Evolutionary conservation across 2,888 invertebrate genomes (phyloP).

Genomic region (Ectemnius lituratus): DNA sequence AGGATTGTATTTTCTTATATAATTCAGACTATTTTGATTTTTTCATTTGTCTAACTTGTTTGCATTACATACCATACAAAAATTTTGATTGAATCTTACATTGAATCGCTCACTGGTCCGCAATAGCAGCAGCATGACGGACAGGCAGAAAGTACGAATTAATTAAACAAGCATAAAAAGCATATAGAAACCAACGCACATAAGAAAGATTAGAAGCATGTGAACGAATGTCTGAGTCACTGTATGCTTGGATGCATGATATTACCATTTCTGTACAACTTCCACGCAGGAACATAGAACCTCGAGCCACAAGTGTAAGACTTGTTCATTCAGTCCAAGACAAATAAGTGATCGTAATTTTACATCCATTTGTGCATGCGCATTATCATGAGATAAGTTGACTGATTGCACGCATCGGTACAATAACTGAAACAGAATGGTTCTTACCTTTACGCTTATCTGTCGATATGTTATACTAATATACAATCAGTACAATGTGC

Average conservation of each 20-base stretch:
- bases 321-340: slow-evolving; percentile 98
- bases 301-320: slow-evolving; percentile 98
- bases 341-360: slow-evolving; percentile 97
- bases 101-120: no score
- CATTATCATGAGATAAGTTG: slow-evolving; percentile 96
- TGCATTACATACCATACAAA: no score
- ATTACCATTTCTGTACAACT: slow-evolving; percentile 96
- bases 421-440: slow-evolving; percentile 80
- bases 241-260: background rate
- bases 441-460: slow-evolving; percentile 9
- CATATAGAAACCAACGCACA: slow-evolving; percentile 24
- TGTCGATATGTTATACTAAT: slow-evolving; percentile 1
- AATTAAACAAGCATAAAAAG: no score
- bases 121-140: no score
- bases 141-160: no score
- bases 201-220: slow-evolving; percentile 6
- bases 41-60: no score
- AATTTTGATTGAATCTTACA: no score
- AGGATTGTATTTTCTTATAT: no score
- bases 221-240: background rate
- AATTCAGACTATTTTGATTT: no score
- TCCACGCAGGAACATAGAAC: slow-evolving; percentile 96
- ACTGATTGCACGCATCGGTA: slow-evolving; percentile 97
- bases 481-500: slow-evolving; percentile 13
- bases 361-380: slow-evolving; percentile 99